Evolutionary conservation across 2,888 invertebrate species (phyloP), one percentile per base, ranked within the genome.

Genomic region (Brassicogethes aeneus): DNA sequence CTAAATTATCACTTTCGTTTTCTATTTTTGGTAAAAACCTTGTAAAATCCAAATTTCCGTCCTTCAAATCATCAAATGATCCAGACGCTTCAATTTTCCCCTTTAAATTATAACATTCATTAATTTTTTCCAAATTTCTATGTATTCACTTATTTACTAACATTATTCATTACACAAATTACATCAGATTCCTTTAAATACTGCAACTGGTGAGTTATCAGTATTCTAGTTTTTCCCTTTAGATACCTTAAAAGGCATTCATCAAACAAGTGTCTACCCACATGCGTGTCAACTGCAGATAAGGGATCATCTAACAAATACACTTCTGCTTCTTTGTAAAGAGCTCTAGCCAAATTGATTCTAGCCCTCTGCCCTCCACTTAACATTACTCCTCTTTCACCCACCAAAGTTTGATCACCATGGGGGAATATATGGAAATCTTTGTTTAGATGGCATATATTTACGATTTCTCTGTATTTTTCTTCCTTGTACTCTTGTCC

Each of bases 331-430:
- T 82, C 75, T 52, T 75, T 76, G 56, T 86, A 88, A 34, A 86
- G 68, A 2, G 84, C 79, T 56, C 86, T 71, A 0, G 85, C 85
- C 37, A 90, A 69, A 62, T 83, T 85, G 16, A 91, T 77, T 46
- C 89, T 46, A 13, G 87, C 85, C 61, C 79, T 78, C 66, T 89
- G 89, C 5, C 88, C 88, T 8, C 87, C 87, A 17, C 85, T 86
- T 5, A 91, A 66, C 15, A 82, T 80, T 0, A 82, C 75, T 7
- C 89, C 90, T 33, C 82, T 73, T 55, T 90, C 89, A 3, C 87
- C 88, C 2, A 90, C 82, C 39, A 83, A 61, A 0, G 85, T 85
- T 50, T 74, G 64, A 57, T 90, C 89, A n/a, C 85, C 84, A 23
- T 10, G 10, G 16, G 35, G 13, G 16, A 45, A 43, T 16, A 30